phyloP scores from a whole-genome alignment of 2,888 invertebrate species.

The Epirrhoe tristata region DNA sequence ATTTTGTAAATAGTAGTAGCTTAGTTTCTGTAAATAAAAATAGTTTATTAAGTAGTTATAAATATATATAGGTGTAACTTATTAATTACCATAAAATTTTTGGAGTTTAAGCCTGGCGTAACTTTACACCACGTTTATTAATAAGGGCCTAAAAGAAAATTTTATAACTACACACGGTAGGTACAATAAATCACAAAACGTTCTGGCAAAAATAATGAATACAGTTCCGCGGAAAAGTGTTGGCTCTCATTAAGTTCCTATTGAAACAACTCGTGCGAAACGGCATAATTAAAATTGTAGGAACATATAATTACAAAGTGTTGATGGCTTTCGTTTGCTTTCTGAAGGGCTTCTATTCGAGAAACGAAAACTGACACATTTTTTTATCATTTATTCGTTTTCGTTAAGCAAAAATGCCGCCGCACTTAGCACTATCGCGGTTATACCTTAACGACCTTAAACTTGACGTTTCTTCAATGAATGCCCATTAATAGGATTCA shows the following conservation, averaged over 20 bases:
- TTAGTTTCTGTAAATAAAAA: too few species aligned
- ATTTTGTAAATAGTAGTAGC: too few species aligned
- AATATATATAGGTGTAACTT: too few species aligned
- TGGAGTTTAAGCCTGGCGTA: too few species aligned
- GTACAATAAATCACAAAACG: neutral
- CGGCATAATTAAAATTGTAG: slow-evolving; percentile 13
- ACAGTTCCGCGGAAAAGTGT: slow-evolving; percentile 2
- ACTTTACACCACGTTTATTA: too few species aligned
- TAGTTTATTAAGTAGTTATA: too few species aligned
- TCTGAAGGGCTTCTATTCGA: neutral
- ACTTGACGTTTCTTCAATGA: slow-evolving; percentile 9
- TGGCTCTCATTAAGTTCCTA: slow-evolving; percentile 10
- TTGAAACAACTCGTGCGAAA: slow-evolving; percentile 1
- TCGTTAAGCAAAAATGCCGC: neutral
- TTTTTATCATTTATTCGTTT: too few species aligned
- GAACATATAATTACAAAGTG: slow-evolving; percentile 14
- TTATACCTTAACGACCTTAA: slow-evolving; percentile 3
- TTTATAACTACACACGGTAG: slow-evolving; percentile 2
- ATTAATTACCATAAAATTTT: too few species aligned
- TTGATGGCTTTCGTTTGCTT: slow-evolving; percentile 17
- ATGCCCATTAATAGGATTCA: slow-evolving; percentile 21
- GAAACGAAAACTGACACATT: neutral
- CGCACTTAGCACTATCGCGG: neutral
- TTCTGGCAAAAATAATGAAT: slow-evolving; percentile 5
- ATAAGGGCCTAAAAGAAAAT: too few species aligned